These are phyloP conservation scores for Aplocera efformata DNA, from an alignment of 2,888 invertebrate genomes.

Conservation along the genomic window DNA sequence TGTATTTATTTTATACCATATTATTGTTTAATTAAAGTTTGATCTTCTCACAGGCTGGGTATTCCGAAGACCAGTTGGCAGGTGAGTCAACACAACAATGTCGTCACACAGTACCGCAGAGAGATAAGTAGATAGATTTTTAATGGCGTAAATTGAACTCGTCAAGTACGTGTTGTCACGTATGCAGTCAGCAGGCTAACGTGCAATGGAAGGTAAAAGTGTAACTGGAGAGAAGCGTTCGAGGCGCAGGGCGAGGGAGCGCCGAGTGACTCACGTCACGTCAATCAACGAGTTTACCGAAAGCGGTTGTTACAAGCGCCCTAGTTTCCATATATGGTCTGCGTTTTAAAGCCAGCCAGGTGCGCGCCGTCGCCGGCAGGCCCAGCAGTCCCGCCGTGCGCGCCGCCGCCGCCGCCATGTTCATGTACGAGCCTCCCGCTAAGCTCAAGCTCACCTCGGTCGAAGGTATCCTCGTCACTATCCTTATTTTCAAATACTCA, in stretches of 20 bases:
- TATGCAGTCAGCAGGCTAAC: too few relatives aligned
- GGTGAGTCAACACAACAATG: slow-evolving; percentile 83
- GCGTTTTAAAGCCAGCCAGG: slow-evolving; percentile 78
- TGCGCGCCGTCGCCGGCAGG: slow-evolving; percentile 70
- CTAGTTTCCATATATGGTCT: slow-evolving; percentile 82
- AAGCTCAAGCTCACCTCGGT: slow-evolving; percentile 87
- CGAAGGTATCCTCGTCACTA: slow-evolving; percentile 81
- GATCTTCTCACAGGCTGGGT: slow-evolving; percentile 87
- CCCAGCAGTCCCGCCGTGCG: too few relatives aligned
- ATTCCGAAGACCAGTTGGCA: slow-evolving; percentile 94
- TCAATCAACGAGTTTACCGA: slow-evolving; percentile 74
- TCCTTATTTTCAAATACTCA: background rate
- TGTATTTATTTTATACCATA: background rate
- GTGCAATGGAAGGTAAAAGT: slow-evolving; percentile 12
- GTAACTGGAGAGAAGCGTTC: slow-evolving; percentile 10
- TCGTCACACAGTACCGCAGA: too few relatives aligned
- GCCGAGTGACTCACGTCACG: slow-evolving; percentile 69
- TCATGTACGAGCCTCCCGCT: slow-evolving; percentile 86
- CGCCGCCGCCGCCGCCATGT: slow-evolving; percentile 75
- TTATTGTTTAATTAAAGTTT: background rate
- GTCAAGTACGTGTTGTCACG: too few relatives aligned
- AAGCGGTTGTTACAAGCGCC: slow-evolving; percentile 72
- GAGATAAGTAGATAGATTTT: too few relatives aligned
- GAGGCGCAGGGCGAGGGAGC: slow-evolving; percentile 25
- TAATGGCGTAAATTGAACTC: too few relatives aligned